Conservation (phyloP, 2,888 invertebrate genomes). For the Heliconius hortense region DNA sequence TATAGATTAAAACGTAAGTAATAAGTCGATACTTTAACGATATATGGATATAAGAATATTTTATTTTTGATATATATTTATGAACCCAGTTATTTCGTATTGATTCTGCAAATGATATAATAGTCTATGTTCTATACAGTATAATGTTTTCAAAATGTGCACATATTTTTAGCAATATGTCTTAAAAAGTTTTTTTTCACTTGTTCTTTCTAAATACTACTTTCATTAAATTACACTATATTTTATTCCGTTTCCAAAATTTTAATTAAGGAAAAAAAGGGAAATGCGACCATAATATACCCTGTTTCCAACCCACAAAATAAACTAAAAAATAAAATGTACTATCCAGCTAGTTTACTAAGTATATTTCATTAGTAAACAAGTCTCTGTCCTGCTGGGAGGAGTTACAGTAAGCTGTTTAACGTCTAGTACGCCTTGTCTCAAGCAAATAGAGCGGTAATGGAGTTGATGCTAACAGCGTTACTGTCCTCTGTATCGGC, state of each 20-base stretch:
- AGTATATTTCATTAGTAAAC: background rate
- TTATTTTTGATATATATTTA: background rate
- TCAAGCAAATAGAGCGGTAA: conserved; percentile 34
- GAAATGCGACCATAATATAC: too few species aligned
- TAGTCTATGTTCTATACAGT: too few species aligned
- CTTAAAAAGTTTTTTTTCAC: background rate
- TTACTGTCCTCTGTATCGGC: conserved; percentile 27
- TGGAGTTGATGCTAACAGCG: conserved; percentile 29
- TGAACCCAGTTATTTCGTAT: too few species aligned
- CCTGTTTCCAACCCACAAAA: background rate
- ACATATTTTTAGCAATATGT: too few species aligned
- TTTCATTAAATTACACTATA: too few species aligned
- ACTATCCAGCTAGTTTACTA: background rate
- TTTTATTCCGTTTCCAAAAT: too few species aligned
- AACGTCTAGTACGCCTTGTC: conserved; percentile 21
- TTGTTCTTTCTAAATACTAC: background rate
- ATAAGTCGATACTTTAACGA: background rate
- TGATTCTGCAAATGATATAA: too few species aligned
- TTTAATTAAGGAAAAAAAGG: too few species aligned
- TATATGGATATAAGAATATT: background rate
- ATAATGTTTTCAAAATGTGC: too few species aligned
- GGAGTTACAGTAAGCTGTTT: conserved; percentile 24
- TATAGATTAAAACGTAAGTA: conserved; percentile 3
- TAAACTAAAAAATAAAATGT: background rate
- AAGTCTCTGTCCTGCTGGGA: background rate